These are phyloP conservation scores for Scaptomyza polygonia DNA, from an alignment of 2,888 invertebrate genomes.

Conservation along the genomic window DNA sequence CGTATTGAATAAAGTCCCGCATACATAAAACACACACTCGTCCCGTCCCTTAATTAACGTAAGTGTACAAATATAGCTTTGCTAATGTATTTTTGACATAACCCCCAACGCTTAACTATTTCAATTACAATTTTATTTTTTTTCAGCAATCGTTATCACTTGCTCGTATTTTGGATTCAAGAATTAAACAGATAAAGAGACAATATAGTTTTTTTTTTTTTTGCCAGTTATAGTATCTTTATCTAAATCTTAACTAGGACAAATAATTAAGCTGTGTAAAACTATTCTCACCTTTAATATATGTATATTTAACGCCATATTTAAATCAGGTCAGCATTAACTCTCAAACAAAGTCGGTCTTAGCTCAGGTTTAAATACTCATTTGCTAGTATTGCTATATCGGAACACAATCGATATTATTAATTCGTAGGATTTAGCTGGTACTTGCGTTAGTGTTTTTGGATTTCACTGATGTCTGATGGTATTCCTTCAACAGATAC, in stretches of 20 bases:
- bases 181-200: neutral
- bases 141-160: slow-evolving; percentile 42
- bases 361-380: neutral
- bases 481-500: slow-evolving; percentile 85
- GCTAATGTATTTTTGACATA: neutral
- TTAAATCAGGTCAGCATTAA: neutral
- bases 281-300: neutral
- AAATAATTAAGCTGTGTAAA: too few species aligned
- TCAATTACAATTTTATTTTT: slow-evolving; percentile 39
- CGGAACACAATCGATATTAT: slow-evolving; percentile 1
- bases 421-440: slow-evolving; percentile 6
- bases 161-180: slow-evolving; percentile 15
- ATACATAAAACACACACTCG: slow-evolving; percentile 8
- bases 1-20: slow-evolving; percentile 10
- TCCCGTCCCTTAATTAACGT: slow-evolving; percentile 30
- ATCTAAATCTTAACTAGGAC: too few species aligned
- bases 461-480: slow-evolving; percentile 21
- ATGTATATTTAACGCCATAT: neutral
- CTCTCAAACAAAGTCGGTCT: slow-evolving; percentile 6
- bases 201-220: neutral
- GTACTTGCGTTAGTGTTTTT: neutral
- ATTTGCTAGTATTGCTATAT: too few species aligned
- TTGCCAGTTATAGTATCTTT: neutral
- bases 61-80: slow-evolving; percentile 49
- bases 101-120: slow-evolving; percentile 26